Evolutionary conservation across 2,888 invertebrate species (phyloP), one percentile per base, ranked within the genome.

Genomic region (Campopleginae sp.): DNA sequence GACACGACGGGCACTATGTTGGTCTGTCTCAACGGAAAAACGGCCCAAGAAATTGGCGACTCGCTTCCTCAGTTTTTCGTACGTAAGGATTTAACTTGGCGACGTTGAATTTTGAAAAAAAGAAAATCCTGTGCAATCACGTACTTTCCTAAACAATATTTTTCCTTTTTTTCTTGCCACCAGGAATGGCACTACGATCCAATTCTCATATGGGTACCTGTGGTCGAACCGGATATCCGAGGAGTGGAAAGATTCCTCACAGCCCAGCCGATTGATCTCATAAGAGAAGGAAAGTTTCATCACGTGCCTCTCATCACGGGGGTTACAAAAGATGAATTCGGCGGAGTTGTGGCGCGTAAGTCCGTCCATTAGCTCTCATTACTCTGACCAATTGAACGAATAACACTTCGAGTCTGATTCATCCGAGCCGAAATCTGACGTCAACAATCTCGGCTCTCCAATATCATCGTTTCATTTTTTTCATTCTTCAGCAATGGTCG

Each of bases 241-340:
- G 96, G 96, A 0, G 96, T 96, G 89, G 96, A 96, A 88, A 94
- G 96, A 77, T 96, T 96, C 92, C 92, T 96, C 27, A 87, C 94
- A 0, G 95, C 95, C 19, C 95, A 96, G 89, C 96, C 96, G 0
- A 93, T 94, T 42, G 94, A 94, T 61, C 94, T 95, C 2, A 95
- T 96, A 80, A 94, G 94, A 44, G 91, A 94, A 74, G 95, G 95
- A 6, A 94, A 95, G 58, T 95, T 96, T 85, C 94, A 95, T 88
- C 94, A 95, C 58, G 95, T 96, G 14, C 96, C 97, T 0, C 93
- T 96, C 76, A 95, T 97, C 78, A 94, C 95, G 82, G 96, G 96
- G 74, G 95, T 96, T 89, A 96, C 96, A 0, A 94, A 95, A 66
- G 95, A 96, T 86, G 97, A 97, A 93, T 96, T 96, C 93, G 95